Conservation (phyloP, 2,113 vertebrate genomes). For the Corvus hawaiiensis region DNA sequence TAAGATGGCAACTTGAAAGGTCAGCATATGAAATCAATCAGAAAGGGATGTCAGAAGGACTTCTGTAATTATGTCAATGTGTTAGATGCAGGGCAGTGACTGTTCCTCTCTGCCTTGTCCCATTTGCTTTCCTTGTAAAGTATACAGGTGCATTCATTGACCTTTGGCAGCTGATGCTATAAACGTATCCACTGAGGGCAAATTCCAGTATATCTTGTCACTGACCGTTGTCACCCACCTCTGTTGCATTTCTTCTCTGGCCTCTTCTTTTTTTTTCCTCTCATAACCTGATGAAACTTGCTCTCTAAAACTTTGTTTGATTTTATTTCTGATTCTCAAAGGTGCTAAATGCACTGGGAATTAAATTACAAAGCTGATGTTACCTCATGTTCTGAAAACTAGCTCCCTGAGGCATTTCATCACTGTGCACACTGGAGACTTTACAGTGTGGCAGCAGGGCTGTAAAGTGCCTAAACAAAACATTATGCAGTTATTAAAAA, state of each 20-base stretch:
- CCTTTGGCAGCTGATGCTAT: not conserved
- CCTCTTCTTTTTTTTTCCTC: no score
- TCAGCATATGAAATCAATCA: not conserved
- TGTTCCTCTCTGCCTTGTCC: not conserved
- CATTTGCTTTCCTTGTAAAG: not conserved
- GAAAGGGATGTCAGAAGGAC: not conserved
- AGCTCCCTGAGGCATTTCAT: not conserved
- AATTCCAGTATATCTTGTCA: not conserved
- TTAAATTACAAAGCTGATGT: not conserved
- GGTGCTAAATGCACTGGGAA: not conserved
- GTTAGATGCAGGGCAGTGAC: not conserved
- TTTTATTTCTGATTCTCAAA: not conserved
- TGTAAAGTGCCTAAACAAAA: not conserved
- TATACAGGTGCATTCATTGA: not conserved
- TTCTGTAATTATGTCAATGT: not conserved
- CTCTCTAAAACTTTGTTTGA: not conserved
- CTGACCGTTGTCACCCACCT: not conserved
- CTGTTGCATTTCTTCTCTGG: not conserved
- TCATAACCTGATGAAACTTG: not conserved
- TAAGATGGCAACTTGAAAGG: not conserved
- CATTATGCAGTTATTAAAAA: not conserved
- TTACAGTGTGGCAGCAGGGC: not conserved
- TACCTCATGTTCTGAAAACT: not conserved
- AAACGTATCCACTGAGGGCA: not conserved
- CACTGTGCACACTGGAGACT: not conserved